Percentiles rank a stretch among this genome's conserved stretches.
Evolutionary conservation across 2,797 vertebrate genomes (phyloP).

Genomic region (Schizothorax lantsangensis): DNA sequence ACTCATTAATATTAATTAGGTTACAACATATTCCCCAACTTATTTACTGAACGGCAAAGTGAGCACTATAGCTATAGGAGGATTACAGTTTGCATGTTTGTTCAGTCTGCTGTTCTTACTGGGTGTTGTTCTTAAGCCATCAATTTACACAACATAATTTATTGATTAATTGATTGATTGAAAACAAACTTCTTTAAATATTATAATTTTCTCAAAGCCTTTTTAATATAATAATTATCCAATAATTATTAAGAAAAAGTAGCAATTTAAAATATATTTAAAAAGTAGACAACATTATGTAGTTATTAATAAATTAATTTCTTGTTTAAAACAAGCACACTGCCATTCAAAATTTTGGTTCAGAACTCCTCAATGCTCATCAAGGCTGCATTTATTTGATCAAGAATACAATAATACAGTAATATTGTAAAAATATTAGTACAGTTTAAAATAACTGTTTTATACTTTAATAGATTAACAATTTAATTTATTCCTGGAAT

Average conservation of each 20-base stretch:
- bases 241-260: not conserved
- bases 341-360: not conserved
- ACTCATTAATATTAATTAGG: constrained; percentile 29
- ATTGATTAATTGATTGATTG: not conserved
- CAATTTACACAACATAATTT: not conserved
- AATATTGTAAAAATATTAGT: not conserved
- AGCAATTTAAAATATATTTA: not conserved
- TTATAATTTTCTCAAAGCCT: not conserved
- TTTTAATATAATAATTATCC: not conserved
- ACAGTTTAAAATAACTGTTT: not conserved
- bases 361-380: not conserved
- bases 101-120: not conserved
- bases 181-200: not conserved
- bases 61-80: not conserved
- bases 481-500: too few relatives aligned
- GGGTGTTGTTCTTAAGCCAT: not conserved
- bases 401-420: not conserved
- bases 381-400: not conserved
- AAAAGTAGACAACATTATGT: not conserved
- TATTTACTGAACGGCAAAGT: constrained; percentile 3
- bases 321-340: not conserved
- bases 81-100: not conserved
- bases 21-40: not conserved
- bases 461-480: too few relatives aligned
- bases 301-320: not conserved